These are phyloP conservation scores for Phocides pigmalion DNA, from an alignment of 1,140 invertebrate species.

Conservation along the genomic window DNA sequence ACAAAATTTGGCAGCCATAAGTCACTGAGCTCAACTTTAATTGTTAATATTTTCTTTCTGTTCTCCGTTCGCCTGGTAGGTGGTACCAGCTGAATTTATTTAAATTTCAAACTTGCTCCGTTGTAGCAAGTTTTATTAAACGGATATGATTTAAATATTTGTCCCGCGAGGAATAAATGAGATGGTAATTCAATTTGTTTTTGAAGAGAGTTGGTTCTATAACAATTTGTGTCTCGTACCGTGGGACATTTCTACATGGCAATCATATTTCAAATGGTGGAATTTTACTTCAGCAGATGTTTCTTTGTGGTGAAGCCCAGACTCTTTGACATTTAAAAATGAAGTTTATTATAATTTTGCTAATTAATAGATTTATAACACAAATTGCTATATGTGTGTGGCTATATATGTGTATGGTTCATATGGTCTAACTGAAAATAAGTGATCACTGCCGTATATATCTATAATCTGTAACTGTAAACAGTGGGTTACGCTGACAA, in stretches of 20 bases:
- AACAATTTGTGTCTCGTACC: conserved; percentile 15
- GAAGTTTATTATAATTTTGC: too few relatives aligned
- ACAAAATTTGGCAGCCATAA: too few relatives aligned
- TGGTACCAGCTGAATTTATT: conserved; percentile 3
- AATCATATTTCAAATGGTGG: conserved; percentile 6
- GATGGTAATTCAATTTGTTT: conserved; percentile 27
- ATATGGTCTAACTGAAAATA: too few relatives aligned
- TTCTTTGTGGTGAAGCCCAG: not conserved
- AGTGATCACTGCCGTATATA: too few relatives aligned
- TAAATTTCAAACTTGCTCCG: conserved; percentile 8
- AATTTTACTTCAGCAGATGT: conserved; percentile 1
- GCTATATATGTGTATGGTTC: too few relatives aligned
- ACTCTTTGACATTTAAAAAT: not conserved
- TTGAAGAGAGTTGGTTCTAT: conserved; percentile 16
- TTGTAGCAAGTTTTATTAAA: conserved; percentile 22
- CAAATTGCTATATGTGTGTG: too few relatives aligned
- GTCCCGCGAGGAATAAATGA: conserved; percentile 12
- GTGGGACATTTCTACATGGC: not conserved
- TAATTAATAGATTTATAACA: too few relatives aligned
- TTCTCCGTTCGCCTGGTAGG: not conserved
- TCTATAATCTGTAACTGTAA: too few relatives aligned
- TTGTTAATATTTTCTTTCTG: conserved; percentile 1
- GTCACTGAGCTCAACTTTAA: not conserved
- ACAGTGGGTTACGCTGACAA: too few relatives aligned
- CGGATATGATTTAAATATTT: conserved; percentile 28